These are phyloP conservation scores for Limnephilus auricula DNA, from an alignment of 2,888 invertebrate species.

Conservation along the genomic window DNA sequence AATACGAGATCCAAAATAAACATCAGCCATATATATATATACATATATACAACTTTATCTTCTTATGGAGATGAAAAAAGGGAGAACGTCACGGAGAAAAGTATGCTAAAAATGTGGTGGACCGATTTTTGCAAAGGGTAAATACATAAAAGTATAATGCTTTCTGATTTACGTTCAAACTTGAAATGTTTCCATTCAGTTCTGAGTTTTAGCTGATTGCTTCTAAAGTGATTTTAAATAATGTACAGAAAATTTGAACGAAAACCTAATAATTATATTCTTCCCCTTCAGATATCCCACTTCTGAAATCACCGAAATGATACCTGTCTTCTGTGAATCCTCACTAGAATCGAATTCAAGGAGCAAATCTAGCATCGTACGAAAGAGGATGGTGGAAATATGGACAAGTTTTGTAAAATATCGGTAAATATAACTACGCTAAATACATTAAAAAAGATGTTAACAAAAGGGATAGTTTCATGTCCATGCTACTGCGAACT, in stretches of 20 bases:
- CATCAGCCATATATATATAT: constrained; percentile 82
- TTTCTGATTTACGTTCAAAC: neutral
- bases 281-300: constrained; percentile 70
- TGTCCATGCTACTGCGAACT: no score
- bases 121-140: constrained; percentile 66
- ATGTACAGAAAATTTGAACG: no score
- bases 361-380: no score
- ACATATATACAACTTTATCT: no score
- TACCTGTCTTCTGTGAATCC: constrained; percentile 70
- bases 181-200: neutral
- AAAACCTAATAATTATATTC: neutral
- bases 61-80: neutral
- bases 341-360: no score
- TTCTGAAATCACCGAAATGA: constrained; percentile 68
- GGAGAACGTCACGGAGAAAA: constrained; percentile 62
- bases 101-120: constrained; percentile 67
- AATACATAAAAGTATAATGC: neutral
- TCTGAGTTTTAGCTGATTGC: neutral
- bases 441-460: no score
- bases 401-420: no score
- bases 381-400: no score
- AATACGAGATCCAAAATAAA: constrained; percentile 71
- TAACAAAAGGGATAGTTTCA: no score
- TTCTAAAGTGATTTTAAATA: no score
- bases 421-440: no score